phyloP scores from a whole-genome alignment of 2,113 vertebrate genomes.

The Gobio gobio region DNA sequence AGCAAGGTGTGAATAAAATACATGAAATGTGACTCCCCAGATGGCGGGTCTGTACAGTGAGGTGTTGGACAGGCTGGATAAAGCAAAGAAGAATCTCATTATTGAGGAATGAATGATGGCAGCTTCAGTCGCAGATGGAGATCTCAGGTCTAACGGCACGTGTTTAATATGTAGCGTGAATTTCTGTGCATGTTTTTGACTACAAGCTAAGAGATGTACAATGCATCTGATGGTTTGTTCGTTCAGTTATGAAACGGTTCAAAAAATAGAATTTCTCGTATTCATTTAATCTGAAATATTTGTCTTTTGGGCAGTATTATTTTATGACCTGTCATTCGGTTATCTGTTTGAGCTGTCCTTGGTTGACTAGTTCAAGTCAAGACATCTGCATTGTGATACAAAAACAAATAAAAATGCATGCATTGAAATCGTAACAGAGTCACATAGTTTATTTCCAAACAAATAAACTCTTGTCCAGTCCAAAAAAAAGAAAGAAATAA shows the following conservation, averaged over 20 bases:
- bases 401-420: slow-evolving; percentile 51
- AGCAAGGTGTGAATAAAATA: slow-evolving; percentile 20
- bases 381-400: slow-evolving; percentile 60
- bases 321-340: slow-evolving; percentile 10
- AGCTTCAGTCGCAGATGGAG: slow-evolving; percentile 1
- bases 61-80: slow-evolving; percentile 82
- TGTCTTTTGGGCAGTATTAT: neutral
- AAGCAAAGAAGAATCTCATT: slow-evolving; percentile 69
- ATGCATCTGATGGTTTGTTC: neutral
- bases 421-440: slow-evolving; percentile 77
- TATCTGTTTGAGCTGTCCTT: slow-evolving; percentile 1
- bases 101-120: slow-evolving; percentile 71
- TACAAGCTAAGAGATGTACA: neutral
- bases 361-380: neutral
- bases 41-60: slow-evolving; percentile 82
- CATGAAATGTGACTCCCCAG: slow-evolving; percentile 68
- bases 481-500: slow-evolving; percentile 66
- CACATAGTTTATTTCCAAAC: slow-evolving; percentile 85
- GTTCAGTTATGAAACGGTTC: neutral
- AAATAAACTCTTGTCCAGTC: slow-evolving; percentile 83
- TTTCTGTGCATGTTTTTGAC: slow-evolving; percentile 13
- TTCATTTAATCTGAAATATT: neutral
- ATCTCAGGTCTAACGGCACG: slow-evolving; percentile 19
- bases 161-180: slow-evolving; percentile 40
- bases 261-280: neutral